phyloP scores from a whole-genome alignment of 1,140 invertebrate species.

The Saxidomus purpurata region DNA sequence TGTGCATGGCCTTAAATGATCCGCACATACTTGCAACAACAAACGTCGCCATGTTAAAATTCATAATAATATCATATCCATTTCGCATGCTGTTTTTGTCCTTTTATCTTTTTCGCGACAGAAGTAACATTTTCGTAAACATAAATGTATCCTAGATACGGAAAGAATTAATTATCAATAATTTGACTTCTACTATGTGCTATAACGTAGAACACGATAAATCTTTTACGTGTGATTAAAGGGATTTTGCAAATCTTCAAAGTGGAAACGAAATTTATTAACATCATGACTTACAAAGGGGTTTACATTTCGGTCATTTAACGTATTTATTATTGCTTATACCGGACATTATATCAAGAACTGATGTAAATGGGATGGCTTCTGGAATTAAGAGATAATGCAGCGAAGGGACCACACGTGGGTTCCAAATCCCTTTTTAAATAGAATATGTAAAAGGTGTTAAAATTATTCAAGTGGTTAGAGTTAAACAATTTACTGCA shows the following conservation, averaged over 20 bases:
- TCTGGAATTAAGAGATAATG: slow-evolving; percentile 15
- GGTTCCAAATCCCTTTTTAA: not conserved
- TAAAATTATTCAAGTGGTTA: not conserved
- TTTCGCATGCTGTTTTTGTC: not conserved
- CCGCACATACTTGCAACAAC: slow-evolving; percentile 7
- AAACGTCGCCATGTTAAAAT: not conserved
- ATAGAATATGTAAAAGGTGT: not conserved
- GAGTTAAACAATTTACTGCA: no score
- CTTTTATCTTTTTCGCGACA: slow-evolving; percentile 26
- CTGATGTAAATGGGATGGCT: not conserved
- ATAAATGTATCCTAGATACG: slow-evolving; percentile 48
- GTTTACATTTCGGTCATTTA: not conserved
- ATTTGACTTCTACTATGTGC: slow-evolving; percentile 55
- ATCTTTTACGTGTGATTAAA: slow-evolving; percentile 57
- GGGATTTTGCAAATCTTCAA: slow-evolving; percentile 28
- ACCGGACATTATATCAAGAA: not conserved
- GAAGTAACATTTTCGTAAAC: not conserved
- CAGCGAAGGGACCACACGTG: not conserved
- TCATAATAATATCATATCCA: not conserved
- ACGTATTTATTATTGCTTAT: not conserved
- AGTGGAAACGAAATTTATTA: slow-evolving; percentile 23
- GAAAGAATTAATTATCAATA: slow-evolving; percentile 59
- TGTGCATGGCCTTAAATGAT: not conserved
- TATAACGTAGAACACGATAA: slow-evolving; percentile 57
- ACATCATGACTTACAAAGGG: not conserved